A percentile compares a stretch with the other conserved stretches of the same genome.
phyloP scores from a whole-genome alignment of 2,888 invertebrate genomes.

The Caenorhabditis sp. region DNA sequence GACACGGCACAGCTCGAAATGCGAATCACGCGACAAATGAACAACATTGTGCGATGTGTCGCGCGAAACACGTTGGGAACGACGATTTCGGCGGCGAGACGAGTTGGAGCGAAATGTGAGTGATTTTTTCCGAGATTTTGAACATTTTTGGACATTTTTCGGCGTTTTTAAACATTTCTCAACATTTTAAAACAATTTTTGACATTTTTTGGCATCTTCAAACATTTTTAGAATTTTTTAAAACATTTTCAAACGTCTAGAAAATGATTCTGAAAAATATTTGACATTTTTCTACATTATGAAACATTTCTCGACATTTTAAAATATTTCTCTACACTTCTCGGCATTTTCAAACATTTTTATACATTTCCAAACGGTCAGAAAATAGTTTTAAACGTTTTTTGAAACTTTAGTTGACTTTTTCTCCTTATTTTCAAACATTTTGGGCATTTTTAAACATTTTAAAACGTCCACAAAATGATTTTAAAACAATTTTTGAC shows the following conservation, averaged over 20 bases:
- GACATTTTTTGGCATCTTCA: neutral
- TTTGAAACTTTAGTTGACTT: too few species aligned
- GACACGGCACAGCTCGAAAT: conserved; percentile 15
- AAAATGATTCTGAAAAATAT: too few species aligned
- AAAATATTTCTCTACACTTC: too few species aligned
- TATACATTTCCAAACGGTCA: too few species aligned
- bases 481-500: too few species aligned
- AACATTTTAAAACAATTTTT: neutral
- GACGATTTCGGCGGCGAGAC: conserved; percentile 21
- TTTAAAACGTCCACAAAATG: too few species aligned
- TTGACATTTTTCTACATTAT: too few species aligned
- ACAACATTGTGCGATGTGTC: conserved; percentile 72
- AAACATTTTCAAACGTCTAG: neutral
- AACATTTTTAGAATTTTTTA: neutral
- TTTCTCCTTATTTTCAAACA: too few species aligned
- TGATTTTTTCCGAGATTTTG: neutral
- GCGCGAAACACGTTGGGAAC: conserved; percentile 73
- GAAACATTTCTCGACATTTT: too few species aligned
- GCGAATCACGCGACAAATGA: conserved; percentile 6
- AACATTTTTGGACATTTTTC: neutral
- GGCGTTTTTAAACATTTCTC: neutral
- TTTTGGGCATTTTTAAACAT: too few species aligned
- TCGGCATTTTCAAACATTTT: too few species aligned
- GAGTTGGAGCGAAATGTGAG: conserved; percentile 33
- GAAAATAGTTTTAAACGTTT: too few species aligned